Evolutionary conservation across 2,797 vertebrate species (phyloP), one percentile per base, ranked within the genome.

Genomic region (Hypotaenidia okinawae): DNA sequence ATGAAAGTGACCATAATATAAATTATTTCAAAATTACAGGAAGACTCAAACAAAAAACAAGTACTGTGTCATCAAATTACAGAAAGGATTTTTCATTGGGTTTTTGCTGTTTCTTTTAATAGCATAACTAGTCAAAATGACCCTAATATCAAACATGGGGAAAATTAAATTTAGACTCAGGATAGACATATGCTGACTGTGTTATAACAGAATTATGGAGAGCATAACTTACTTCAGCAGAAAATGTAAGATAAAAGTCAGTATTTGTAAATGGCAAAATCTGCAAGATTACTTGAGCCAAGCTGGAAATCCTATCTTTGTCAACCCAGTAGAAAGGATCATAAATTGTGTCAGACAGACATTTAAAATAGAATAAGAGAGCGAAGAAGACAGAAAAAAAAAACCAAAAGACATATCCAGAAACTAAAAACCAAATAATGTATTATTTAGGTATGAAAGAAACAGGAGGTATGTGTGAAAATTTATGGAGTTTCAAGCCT

Each of bases 241-340:
- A 92, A 92, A 94, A 87, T 37, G 15, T 19, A 92, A 89, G 74
- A 84, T 32, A 82, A 90, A 91, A 87, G 19, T 75, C 88, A 87
- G 70, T 52, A 80, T 63, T 33, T 89, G 49, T 89, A 90, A 94
- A 85, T 67, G 28, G 39, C 57, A 84, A 93, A 94, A 87, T 79
- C 55, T 91, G 27, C 41, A 84, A 86, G 43, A 84, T 55, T 69
- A 59, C 45, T 90, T 67, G 35, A 91, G 43, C n/a, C 80, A 91
- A 84, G 21, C 22, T 94, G 35, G 25, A 89, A 92, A 87, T 94
- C 32, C 35, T 84, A 14, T 84, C n/a, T 66, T 87, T 47, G 32
- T 47, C 35, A 75, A 70, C 14, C 3, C 17, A 63, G n/a, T 51
- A 78, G 51, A 87, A 91, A 39, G 12, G 41, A 57, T 61, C 14